phyloP scores from a whole-genome alignment of 2,797 vertebrate species.

The Sebastes oblongus region DNA sequence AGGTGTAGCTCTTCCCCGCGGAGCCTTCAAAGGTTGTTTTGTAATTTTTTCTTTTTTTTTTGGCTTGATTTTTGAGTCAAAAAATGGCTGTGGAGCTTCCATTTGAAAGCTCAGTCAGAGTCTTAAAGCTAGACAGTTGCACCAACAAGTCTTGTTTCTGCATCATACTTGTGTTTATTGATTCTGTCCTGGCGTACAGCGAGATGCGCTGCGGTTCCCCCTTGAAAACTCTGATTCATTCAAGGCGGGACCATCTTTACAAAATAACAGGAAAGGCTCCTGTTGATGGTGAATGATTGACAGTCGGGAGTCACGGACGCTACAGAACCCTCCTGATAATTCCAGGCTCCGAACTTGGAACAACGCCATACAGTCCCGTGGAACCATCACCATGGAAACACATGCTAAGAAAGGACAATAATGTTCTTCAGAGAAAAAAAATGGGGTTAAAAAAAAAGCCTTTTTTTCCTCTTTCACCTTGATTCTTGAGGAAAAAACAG shows the following conservation, averaged over 20 bases:
- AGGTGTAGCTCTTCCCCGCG: conserved; percentile 49
- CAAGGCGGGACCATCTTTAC: conserved; percentile 58
- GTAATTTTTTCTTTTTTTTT: conserved; percentile 26
- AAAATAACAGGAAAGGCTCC: conserved; percentile 49
- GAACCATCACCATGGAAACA: conserved; percentile 72
- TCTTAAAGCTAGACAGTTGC: conserved; percentile 70
- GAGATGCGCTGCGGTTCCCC: conserved; percentile 48
- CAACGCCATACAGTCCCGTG: conserved; percentile 51
- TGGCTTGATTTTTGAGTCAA: conserved; percentile 63
- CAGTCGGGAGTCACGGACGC: conserved; percentile 55
- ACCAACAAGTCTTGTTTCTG: conserved; percentile 57
- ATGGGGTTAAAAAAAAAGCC: neutral
- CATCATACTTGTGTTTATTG: conserved; percentile 64
- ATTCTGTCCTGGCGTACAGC: conserved; percentile 67
- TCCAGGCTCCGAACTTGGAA: conserved; percentile 59
- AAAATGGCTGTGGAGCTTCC: conserved; percentile 70
- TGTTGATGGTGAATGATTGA: conserved; percentile 68
- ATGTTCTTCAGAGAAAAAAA: conserved; percentile 38
- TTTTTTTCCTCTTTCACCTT: conserved; percentile 68
- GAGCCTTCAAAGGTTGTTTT: conserved; percentile 37
- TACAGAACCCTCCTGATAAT: conserved; percentile 64
- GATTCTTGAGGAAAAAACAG: conserved; percentile 72
- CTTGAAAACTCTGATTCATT: conserved; percentile 77
- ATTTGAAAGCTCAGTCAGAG: conserved; percentile 64
- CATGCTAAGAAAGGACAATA: conserved; percentile 63